Evolutionary conservation across 2,113 vertebrate species (phyloP).

Genomic region (Zeus faber): DNA sequence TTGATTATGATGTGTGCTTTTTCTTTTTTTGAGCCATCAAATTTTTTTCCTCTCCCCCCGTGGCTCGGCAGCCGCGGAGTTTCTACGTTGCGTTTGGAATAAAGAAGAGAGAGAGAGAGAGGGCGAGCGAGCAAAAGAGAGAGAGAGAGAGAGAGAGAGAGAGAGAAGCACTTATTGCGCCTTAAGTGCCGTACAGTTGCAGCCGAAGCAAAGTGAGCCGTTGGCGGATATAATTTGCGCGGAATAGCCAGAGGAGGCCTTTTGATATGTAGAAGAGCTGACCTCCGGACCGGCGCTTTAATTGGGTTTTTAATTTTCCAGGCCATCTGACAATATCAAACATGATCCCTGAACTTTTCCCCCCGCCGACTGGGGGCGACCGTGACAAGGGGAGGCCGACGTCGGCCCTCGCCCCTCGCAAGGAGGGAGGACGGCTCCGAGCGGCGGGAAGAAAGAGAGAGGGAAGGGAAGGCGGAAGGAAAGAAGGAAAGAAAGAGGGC

Average conservation of each 20-base stretch:
- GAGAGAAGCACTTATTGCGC: constrained; percentile 92
- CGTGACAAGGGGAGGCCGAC: constrained; percentile 78
- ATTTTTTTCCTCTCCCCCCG: too few relatives aligned
- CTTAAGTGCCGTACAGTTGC: constrained; percentile 93
- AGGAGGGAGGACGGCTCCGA: constrained; percentile 47
- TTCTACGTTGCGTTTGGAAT: constrained; percentile 97
- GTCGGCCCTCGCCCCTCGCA: constrained; percentile 43
- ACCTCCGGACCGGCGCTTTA: constrained; percentile 98
- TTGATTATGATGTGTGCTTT: constrained; percentile 91
- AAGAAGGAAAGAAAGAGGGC: too few relatives aligned
- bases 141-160: constrained; percentile 57
- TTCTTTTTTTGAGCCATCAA: too few relatives aligned
- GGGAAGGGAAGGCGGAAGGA: too few relatives aligned
- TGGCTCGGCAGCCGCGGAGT: constrained; percentile 71
- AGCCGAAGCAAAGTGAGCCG: constrained; percentile 98
- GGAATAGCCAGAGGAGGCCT: constrained; percentile 98
- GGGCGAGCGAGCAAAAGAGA: constrained; percentile 52
- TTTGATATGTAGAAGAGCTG: constrained; percentile 99
- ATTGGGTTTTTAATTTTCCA: constrained; percentile 99
- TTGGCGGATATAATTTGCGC: constrained; percentile 99
- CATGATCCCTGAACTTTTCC: constrained; percentile 95
- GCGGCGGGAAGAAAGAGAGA: too few relatives aligned
- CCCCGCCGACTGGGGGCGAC: constrained; percentile 89
- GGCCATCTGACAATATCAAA: constrained; percentile 99
- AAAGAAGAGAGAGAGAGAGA: constrained; percentile 87